Conservation (phyloP, 2,888 invertebrate genomes). For the Helobdella robusta region DNA sequence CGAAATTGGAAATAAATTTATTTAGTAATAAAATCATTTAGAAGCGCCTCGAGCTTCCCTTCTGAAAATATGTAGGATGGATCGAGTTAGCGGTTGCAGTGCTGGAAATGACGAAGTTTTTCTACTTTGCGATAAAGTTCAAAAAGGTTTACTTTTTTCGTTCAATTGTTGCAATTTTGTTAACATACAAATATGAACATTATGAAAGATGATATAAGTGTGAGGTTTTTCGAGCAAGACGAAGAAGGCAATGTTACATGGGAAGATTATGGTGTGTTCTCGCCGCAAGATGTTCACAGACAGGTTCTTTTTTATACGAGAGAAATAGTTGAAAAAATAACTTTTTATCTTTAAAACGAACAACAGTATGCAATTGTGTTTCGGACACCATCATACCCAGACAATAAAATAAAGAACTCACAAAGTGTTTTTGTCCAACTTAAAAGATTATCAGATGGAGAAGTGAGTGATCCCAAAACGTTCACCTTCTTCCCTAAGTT, state of each 20-base stretch:
- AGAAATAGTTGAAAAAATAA: neutral
- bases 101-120: constrained; percentile 81
- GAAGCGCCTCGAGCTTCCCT: constrained; percentile 54
- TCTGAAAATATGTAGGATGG: constrained; percentile 75
- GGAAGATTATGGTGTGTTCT: constrained; percentile 77
- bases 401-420: constrained; percentile 30
- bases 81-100: constrained; percentile 72
- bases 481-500: constrained; percentile 35
- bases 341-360: neutral
- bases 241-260: constrained; percentile 61
- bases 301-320: constrained; percentile 57
- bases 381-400: constrained; percentile 56
- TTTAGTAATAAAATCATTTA: constrained; percentile 9
- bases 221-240: constrained; percentile 76
- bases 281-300: constrained; percentile 78
- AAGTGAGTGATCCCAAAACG: constrained; percentile 32
- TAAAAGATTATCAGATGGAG: constrained; percentile 31
- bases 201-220: constrained; percentile 71
- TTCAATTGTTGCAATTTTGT: neutral
- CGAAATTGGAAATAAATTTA: neutral
- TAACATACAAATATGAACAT: too few species aligned
- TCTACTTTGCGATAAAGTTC: constrained; percentile 77
- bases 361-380: constrained; percentile 36
- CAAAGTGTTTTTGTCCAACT: constrained; percentile 33
- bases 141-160: constrained; percentile 54